phyloP scores from a whole-genome alignment of 2,113 vertebrate species.

The Spea bombifrons region DNA sequence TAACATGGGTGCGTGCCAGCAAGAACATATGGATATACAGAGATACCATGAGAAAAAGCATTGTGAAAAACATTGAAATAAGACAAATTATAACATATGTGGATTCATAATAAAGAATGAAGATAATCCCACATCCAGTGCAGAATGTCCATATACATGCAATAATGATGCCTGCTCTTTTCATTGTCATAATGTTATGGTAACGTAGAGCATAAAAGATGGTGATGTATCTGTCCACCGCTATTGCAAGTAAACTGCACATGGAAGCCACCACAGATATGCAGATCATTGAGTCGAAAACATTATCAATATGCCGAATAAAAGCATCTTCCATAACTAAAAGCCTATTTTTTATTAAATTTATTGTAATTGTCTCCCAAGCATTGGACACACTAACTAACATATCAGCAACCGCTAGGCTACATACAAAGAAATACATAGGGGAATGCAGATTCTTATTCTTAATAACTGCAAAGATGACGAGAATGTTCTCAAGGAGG shows the following conservation, averaged over 20 bases:
- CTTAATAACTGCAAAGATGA: slow-evolving; percentile 84
- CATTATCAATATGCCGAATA: slow-evolving; percentile 87
- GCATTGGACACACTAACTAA: slow-evolving; percentile 90
- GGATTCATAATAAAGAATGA: slow-evolving; percentile 90
- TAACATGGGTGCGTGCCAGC: slow-evolving; percentile 83
- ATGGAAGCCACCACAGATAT: slow-evolving; percentile 95
- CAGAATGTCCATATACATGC: slow-evolving; percentile 88
- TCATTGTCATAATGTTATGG: slow-evolving; percentile 89
- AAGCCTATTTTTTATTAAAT: slow-evolving; percentile 82
- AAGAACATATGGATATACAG: slow-evolving; percentile 96
- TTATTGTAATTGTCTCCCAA: slow-evolving; percentile 92
- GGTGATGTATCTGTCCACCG: slow-evolving; percentile 89
- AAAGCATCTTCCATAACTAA: slow-evolving; percentile 83
- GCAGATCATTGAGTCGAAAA: slow-evolving; percentile 95
- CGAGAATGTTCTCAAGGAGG: slow-evolving; percentile 90
- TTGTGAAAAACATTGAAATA: slow-evolving; percentile 90
- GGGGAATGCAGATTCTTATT: slow-evolving; percentile 95
- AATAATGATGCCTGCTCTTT: slow-evolving; percentile 77
- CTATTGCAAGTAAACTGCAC: slow-evolving; percentile 91
- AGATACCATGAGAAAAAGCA: slow-evolving; percentile 89
- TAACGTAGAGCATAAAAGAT: slow-evolving; percentile 93
- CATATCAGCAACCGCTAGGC: slow-evolving; percentile 92
- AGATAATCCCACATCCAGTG: slow-evolving; percentile 85
- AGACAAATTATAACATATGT: slow-evolving; percentile 87
- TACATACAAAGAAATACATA: slow-evolving; percentile 97